Percentiles rank a stretch among this genome's conserved stretches.
phyloP scores from a whole-genome alignment of 2,113 vertebrate species.

The Ondatra zibethicus region DNA sequence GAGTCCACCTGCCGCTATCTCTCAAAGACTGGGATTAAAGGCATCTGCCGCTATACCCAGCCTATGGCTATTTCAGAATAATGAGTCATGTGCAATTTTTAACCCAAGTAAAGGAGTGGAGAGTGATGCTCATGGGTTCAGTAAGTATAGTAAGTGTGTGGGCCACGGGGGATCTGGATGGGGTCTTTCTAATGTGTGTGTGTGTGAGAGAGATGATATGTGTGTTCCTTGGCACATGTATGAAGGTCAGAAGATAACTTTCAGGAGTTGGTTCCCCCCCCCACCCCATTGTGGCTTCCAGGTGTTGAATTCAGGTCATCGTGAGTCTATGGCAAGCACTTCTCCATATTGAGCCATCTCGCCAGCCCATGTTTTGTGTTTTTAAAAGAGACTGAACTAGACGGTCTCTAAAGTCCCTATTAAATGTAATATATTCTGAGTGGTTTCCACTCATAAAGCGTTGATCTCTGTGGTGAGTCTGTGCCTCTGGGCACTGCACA shows the following conservation, averaged over 20 bases:
- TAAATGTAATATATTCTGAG: not conserved
- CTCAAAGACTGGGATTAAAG: not conserved
- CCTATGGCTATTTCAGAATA: not conserved
- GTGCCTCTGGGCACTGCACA: not conserved
- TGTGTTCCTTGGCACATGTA: not conserved
- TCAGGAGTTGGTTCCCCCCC: not conserved
- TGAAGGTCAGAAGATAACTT: not conserved
- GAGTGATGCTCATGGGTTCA: not conserved
- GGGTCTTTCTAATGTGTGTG: not conserved
- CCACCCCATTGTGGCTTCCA: not conserved
- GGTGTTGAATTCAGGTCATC: not conserved
- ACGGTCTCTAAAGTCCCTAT: not conserved
- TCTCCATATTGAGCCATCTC: not conserved
- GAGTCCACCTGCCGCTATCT: not conserved
- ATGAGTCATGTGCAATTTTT: not conserved
- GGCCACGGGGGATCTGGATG: not conserved
- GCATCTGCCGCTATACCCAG: not conserved
- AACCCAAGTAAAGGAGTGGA: not conserved
- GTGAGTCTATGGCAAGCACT: not conserved
- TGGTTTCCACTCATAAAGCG: not conserved
- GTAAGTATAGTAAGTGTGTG: not conserved
- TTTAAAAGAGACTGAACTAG: not conserved
- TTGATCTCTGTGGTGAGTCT: constrained; percentile 9
- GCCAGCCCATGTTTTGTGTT: not conserved
- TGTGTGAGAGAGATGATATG: not conserved